Evolutionary conservation across 2,888 invertebrate species (phyloP), one percentile per base, ranked within the genome.

Genomic region (Deilephila elpenor): DNA sequence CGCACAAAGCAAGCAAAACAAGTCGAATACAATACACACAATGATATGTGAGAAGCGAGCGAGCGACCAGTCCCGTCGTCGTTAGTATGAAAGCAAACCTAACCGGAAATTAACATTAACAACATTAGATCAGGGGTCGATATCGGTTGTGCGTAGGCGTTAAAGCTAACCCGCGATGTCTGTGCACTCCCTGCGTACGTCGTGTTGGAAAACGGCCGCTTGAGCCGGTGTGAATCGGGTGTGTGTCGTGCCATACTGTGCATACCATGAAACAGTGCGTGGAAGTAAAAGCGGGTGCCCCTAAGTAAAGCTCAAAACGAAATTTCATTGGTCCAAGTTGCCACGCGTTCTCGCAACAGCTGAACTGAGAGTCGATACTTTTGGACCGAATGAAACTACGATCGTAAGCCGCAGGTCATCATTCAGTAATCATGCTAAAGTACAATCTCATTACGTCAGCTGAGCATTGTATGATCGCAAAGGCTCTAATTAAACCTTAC

Each of bases 221-320:
- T 82, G 78, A 84, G 92, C 93, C 93, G 88, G 94, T 94, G 94
- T 94, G 94, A 94, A 94, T 94, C 94, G 94, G 94, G 87, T 91
- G 86, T 89, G 86, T 90, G 76, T 84, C 90, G 92, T 92, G 92
- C 92, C 86, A 83, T 81, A 78, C 78, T 83, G 90, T 89, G 89
- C 88, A 76, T 83, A 84, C 78, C 79, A 88, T 89, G 90, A 82
- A 84, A 84, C 80, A 79, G 89, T 87, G 91, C 88, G 81, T 85
- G 79, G 76, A 79, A 51, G 59, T 71, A 75, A 70, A 78, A 73
- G 67, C 73, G 75, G 78, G 73, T 75, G 73, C 70, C 75, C 76
- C 51, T 67, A 67, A 25, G 5, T 51, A 20, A 67, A 67, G 67
- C 67, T 67, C 51, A 44, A 51, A 51, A 51, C 67, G 51, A 67